Evolutionary conservation across 2,113 vertebrate species (phyloP).

Genomic region (Crotalus horridus): DNA sequence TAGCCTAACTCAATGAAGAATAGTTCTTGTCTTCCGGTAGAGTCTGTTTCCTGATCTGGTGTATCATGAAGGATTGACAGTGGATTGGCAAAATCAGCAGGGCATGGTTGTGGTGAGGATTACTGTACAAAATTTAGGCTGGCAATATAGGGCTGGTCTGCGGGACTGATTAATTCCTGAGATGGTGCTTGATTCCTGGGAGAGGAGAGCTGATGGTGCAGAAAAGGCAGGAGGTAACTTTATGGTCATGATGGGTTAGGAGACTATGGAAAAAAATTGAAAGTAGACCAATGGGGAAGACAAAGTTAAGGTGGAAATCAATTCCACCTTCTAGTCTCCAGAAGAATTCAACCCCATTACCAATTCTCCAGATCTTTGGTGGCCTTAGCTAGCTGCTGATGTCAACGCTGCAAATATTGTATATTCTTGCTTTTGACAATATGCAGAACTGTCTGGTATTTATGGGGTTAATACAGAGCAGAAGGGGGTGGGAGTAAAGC

Average conservation of each 20-base stretch:
- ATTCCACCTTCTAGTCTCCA: neutral
- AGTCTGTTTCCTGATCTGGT: neutral
- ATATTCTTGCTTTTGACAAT: too few relatives aligned
- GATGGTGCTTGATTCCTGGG: neutral
- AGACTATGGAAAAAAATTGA: neutral
- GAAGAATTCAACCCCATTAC: neutral
- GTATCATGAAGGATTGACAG: neutral
- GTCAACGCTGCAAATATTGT: too few relatives aligned
- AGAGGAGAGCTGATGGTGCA: neutral
- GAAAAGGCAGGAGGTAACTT: neutral
- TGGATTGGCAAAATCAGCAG: neutral
- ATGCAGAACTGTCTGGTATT: too few relatives aligned
- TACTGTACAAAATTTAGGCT: neutral
- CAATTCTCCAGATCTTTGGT: neutral
- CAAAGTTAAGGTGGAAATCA: neutral
- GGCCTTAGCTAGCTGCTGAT: neutral
- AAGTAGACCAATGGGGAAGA: neutral
- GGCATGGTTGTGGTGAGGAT: neutral
- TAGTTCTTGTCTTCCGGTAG: neutral
- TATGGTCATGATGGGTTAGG: neutral
- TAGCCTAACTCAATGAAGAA: neutral
- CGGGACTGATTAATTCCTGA: neutral
- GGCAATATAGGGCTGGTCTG: neutral
- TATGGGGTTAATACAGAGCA: too few relatives aligned
- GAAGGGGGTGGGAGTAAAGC: too few relatives aligned